Evolutionary conservation across 1,140 invertebrate genomes (phyloP), one percentile per base, ranked within the genome.

Genomic region (Drosophila ficusphila): DNA sequence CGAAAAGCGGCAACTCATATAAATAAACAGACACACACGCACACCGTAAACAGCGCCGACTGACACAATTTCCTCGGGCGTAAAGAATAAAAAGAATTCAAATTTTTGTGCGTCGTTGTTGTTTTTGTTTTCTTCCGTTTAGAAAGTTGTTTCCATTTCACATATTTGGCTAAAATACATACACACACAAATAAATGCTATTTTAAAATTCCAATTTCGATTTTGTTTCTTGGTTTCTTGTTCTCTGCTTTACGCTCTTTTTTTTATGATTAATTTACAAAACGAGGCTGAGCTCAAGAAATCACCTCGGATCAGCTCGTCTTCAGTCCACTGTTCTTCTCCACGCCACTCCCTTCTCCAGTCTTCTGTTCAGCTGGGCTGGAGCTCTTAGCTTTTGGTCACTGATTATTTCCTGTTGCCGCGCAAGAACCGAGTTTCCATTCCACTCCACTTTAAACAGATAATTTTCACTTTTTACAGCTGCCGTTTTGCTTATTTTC

Each of bases 71-170:
- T 86, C 77, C 73, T 86, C 78, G 69, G 82, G 77, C 82, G 77
- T 75, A 88, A 86, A 86, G 82, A 86, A 86, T 86, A 77, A 86
- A 86, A 78, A 67, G 82, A 86, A 86, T 86, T 86, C 82, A 86
- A 86, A 86, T 86, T 88, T 86, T 78, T 65, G 72, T 86, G 64
- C 81, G 61, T 81, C 56, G 38, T 27, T 16, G 19, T 58, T 42
- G 34, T 75, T 42, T 23, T 14, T 39, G 5, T 19, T 73, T 77
- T 42, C 67, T 76, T 68, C 52, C 81, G 74, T 86, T 86, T 86
- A 85, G 81, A 85, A 85, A 85, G 81, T 86, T 86, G 54, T 86
- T 88, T 86, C 82, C 81, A 86, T 86, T 86, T 86, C 81, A 86
- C 81, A 88, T 88, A 86, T 86, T 85, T 86, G 82, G 81, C 82